These are phyloP conservation scores for Aethina tumida DNA, from an alignment of 1,140 invertebrate genomes.

Conservation along the genomic window DNA sequence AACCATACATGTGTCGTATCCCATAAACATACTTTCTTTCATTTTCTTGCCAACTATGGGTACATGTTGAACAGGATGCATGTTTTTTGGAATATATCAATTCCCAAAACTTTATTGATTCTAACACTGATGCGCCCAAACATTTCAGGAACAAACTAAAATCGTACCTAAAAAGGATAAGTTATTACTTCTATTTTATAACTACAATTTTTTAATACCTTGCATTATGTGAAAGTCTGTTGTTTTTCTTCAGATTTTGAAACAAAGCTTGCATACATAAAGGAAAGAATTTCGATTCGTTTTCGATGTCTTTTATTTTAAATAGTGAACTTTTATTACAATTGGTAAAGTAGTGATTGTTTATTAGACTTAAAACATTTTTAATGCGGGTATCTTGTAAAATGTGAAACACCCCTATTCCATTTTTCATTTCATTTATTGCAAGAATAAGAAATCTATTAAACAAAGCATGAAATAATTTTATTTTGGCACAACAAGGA, in stretches of 20 bases:
- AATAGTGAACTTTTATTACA: slow-evolving; percentile 25
- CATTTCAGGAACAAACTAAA: slow-evolving; percentile 63
- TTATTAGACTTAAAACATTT: slow-evolving; percentile 26
- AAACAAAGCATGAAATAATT: slow-evolving; percentile 41
- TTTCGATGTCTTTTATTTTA: slow-evolving; percentile 40
- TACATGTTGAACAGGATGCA: slow-evolving; percentile 40
- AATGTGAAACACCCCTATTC: slow-evolving; percentile 37
- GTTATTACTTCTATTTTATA: too few relatives aligned
- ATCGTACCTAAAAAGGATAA: slow-evolving; percentile 41
- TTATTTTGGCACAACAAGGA: slow-evolving; percentile 47
- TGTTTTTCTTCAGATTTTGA: slow-evolving; percentile 45
- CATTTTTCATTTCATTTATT: slow-evolving; percentile 31
- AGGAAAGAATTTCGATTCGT: slow-evolving; percentile 51
- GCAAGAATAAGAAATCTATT: slow-evolving; percentile 37
- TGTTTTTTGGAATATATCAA: slow-evolving; percentile 50
- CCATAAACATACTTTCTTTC: slow-evolving; percentile 56
- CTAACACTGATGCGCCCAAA: slow-evolving; percentile 52
- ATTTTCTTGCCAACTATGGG: slow-evolving; percentile 53
- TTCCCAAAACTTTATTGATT: slow-evolving; percentile 56
- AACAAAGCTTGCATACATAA: slow-evolving; percentile 68
- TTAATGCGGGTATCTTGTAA: slow-evolving; percentile 36
- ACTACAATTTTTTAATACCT: slow-evolving; percentile 16
- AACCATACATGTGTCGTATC: slow-evolving; percentile 61
- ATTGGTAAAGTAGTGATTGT: slow-evolving; percentile 3
- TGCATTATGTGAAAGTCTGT: slow-evolving; percentile 64